phyloP scores from a whole-genome alignment of 2,797 vertebrate species.

The Ptychadena robeensis region DNA sequence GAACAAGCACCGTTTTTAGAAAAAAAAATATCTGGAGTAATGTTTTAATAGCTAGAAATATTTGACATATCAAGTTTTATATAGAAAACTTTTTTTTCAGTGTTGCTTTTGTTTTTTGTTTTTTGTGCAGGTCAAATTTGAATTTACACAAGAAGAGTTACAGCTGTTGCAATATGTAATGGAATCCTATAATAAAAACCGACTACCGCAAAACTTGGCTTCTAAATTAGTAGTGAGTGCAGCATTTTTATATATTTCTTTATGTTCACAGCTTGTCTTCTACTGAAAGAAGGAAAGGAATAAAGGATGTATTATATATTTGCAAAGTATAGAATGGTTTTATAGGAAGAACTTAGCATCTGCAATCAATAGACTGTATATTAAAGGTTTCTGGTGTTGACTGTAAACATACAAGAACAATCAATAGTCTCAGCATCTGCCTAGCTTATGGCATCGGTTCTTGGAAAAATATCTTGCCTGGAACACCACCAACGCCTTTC shows the following conservation, averaged over 20 bases:
- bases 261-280: too few species aligned
- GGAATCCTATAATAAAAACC: slow-evolving; percentile 90
- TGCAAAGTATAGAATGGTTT: background rate
- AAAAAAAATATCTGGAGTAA: background rate
- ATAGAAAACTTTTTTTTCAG: background rate
- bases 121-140: slow-evolving; percentile 86
- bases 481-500: too few species aligned
- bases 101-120: slow-evolving; percentile 65
- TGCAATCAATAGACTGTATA: background rate
- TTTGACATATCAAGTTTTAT: background rate
- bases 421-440: too few species aligned
- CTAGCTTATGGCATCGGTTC: too few species aligned
- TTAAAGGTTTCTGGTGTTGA: too few species aligned
- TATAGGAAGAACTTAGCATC: background rate
- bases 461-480: too few species aligned
- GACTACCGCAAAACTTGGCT: slow-evolving; percentile 91
- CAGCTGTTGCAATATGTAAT: slow-evolving; percentile 84
- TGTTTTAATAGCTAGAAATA: background rate
- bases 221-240: slow-evolving; percentile 92
- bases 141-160: slow-evolving; percentile 87
- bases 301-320: background rate
- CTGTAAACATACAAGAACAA: too few species aligned
- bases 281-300: background rate
- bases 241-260: background rate
- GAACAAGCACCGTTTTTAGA: too few species aligned